Base-by-base conservation (phyloP, 2,888 invertebrate species). In the Drosophila rubida region DNA sequence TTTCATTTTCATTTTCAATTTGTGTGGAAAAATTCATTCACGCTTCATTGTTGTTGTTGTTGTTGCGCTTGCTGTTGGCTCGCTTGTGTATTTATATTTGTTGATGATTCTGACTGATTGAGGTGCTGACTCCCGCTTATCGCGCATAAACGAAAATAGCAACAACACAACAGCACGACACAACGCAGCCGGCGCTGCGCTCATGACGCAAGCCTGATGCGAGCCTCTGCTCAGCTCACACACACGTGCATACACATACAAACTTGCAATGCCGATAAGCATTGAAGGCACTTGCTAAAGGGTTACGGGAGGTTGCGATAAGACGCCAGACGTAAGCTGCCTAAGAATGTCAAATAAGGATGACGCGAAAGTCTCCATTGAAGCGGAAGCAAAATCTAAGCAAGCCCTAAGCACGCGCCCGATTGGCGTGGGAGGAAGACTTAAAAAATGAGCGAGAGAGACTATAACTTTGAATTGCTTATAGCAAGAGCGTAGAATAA, bases 1-100 rank as follows among this genome's bases (percentile, higher is more conserved):
- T 71, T 71, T 73, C 69, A 66, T 77, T 80, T 84, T 81, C 73
- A 58, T 72, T 82, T 83, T 87, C 77, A 78, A 87, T 87, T 83
- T 86, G 87, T 78, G 74, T 75, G 66, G 78, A 83, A 83, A 68
- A 78, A 86, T 83, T 85, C 85, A 87, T 87, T 85, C 87, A 87
- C 75, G 69, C 69, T 67, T 65, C 44, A 44, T 23, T 53, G 14
- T 45, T 53, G 27, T 35, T 49, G 27, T 54, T 35, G 23, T 54
- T 59, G 32, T 23, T 49, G 35, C 13, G 37, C 32, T 14, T 14
- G n/a, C 50, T 11, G 13, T 23, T 48, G 55, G 22, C 45, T 23
- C 46, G 53, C 51, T 65, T 45, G 48, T 77, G 48, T 32, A 32
- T 86, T 83, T 68, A 51, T 83, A 61, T 73, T 76, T 64, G 54